phyloP scores from a whole-genome alignment of 2,888 invertebrate species.

The Sesia bembeciformis region DNA sequence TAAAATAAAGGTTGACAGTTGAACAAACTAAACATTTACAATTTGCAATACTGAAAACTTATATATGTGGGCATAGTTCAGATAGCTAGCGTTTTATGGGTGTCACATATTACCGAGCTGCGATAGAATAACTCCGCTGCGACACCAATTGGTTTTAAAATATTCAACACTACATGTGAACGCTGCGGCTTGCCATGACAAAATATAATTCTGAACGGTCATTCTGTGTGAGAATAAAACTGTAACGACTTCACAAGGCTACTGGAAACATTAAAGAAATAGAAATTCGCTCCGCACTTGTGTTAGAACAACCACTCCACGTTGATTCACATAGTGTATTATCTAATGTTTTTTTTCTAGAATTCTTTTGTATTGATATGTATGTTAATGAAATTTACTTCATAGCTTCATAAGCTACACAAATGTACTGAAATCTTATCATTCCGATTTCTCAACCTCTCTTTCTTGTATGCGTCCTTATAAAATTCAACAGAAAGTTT shows the following conservation, averaged over 20 bases:
- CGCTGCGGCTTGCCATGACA: constrained; percentile 14
- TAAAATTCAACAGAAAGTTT: too few relatives aligned
- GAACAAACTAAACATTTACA: too few relatives aligned
- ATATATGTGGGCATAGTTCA: constrained; percentile 3
- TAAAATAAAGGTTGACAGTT: too few relatives aligned
- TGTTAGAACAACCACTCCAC: background rate
- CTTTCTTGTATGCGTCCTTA: too few relatives aligned
- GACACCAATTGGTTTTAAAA: constrained; percentile 20
- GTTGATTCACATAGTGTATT: background rate
- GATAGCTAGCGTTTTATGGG: constrained; percentile 3
- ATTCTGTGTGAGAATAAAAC: constrained; percentile 3
- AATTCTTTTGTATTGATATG: too few relatives aligned
- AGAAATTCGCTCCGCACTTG: background rate
- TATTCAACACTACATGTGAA: constrained; percentile 22
- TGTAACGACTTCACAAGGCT: background rate
- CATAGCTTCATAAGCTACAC: too few relatives aligned
- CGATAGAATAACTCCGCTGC: background rate
- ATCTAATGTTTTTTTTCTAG: background rate
- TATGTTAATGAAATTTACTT: too few relatives aligned
- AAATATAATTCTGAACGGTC: constrained; percentile 10
- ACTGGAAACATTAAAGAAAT: background rate
- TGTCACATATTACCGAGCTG: constrained; percentile 1
- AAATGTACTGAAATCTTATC: too few relatives aligned
- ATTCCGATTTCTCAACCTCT: too few relatives aligned
- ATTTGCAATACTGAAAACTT: too few relatives aligned